Percentiles rank a stretch among this genome's conserved stretches.
Evolutionary conservation across 2,113 vertebrate species (phyloP).

Genomic region (Panthera uncia): DNA sequence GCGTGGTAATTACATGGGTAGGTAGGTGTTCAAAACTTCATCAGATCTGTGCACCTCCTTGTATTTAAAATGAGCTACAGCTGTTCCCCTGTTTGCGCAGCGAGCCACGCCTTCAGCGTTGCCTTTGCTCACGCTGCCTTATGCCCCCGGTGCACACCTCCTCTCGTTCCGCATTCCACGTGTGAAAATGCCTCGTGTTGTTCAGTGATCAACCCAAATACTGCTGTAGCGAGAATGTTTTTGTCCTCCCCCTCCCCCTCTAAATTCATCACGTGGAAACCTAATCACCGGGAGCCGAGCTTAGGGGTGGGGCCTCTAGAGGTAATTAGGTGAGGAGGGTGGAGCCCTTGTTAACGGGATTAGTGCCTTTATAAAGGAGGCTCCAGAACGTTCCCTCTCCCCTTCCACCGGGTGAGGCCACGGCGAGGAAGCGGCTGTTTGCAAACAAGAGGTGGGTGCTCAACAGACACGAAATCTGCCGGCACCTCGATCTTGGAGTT

Average conservation of each 20-base stretch:
- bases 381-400: too few species aligned
- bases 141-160: fast-evolving
- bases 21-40: neutral
- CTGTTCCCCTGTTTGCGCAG: neutral
- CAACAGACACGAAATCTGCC: too few species aligned
- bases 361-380: neutral
- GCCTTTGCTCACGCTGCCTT: fast-evolving
- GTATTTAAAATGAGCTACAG: neutral
- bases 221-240: neutral
- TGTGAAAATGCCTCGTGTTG: neutral
- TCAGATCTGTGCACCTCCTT: too few species aligned
- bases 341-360: neutral
- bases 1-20: neutral
- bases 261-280: too few species aligned
- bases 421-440: too few species aligned
- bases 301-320: neutral
- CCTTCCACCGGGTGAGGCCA: too few species aligned
- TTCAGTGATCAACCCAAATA: neutral
- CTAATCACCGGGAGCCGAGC: neutral
- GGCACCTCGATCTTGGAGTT: too few species aligned
- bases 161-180: neutral
- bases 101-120: fast-evolving
- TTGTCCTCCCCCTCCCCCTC: neutral
- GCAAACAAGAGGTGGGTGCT: too few species aligned
- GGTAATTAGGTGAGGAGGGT: neutral